Evolutionary conservation across 2,888 invertebrate species (phyloP), one percentile per base, ranked within the genome.

Genomic region (Diaprepes abbreviatus): DNA sequence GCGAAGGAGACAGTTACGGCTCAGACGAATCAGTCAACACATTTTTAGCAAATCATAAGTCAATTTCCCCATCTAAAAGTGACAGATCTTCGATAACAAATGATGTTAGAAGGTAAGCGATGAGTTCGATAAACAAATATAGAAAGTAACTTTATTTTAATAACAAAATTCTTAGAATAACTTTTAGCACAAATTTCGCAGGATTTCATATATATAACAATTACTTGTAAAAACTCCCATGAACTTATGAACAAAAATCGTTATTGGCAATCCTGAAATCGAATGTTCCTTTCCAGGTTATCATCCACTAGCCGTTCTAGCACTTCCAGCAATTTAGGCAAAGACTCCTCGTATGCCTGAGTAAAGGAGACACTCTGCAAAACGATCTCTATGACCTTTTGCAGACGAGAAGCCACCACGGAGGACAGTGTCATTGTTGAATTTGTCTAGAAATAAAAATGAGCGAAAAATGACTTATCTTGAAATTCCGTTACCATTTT

Each of bases 11-110:
- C 77, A 89, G 89, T 82, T 89, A 89, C 84, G 89, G 89, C 75
- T 90, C 89, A 0, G 89, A 89, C 80, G 89, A 89, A 78, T 89
- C 89, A 0, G 88, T 90, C 75, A 89, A 88, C 78, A 89, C 89
- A 36, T 89, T 89, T 83, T 82, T 90, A 73, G 86, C 89, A 33
- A 89, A 89, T 78, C 88, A 89, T 84, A 88, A 88, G 80, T 80
- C 88, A 60, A 86, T 74, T 10, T 75, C 76, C 3, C 71, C 74
- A 3, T 76, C 73, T 45, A 72, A 57, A 31, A 77, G 74, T 40
- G 76, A 76, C 58, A 67, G 60, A 43, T 62, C 66, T 19, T 69
- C 74, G 36, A 52, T 73, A 24, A 28, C 57, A 6, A 75, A 74
- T 50, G 75, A 75, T 71, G 64, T 68, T 55, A 74, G 76, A 74